Evolutionary conservation across 2,888 invertebrate genomes (phyloP), one percentile per base, ranked within the genome.

Genomic region (Drosophila mimica): DNA sequence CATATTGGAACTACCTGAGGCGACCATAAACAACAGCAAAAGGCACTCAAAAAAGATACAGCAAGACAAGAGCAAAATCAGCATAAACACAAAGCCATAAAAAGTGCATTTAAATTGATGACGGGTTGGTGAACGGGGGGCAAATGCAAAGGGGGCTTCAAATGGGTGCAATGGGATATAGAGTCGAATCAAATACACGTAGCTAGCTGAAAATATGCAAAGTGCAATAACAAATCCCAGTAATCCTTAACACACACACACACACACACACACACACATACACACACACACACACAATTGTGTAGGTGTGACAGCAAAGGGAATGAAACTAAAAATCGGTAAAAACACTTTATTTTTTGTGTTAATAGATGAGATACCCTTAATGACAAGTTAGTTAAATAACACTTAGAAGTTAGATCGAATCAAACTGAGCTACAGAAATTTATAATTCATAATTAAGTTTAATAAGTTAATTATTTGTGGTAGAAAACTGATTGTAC

Each of bases 91-190:
- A 65, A 65, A 65, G 68, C 53, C 64, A 66, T 76, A 78, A 78
- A 81, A 78, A 73, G 73, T 88, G 85, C 85, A 84, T 87, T 83
- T 83, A 74, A 81, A 78, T 81, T 71, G 81, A 77, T 63, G 76
- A 46, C n/a, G 43, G 46, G 25, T 33, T 34, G 38, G 25, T 25
- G 25, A 25, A 48, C 36, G n/a, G 46, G 54, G n/a, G 46, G 54
- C 52, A 28, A 36, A 11, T 20, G 28, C 20, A 25, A 48, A 31
- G 63, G 61, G 57, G 60, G 20, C 53, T 43, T 46, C 46, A 25
- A 69, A 69, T 61, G 48, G 63, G 3, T 54, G 67, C 59, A 61
- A 49, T 62, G 71, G 64, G 54, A 70, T 59, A 66, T 71, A 74
- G 72, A 75, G 80, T 75, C 72, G 71, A 75, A 82, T 74, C 76